A percentile compares a stretch with the other conserved stretches of the same genome.
Conservation (phyloP, 1,140 invertebrate genomes). For the Drosophila bipectinata region DNA sequence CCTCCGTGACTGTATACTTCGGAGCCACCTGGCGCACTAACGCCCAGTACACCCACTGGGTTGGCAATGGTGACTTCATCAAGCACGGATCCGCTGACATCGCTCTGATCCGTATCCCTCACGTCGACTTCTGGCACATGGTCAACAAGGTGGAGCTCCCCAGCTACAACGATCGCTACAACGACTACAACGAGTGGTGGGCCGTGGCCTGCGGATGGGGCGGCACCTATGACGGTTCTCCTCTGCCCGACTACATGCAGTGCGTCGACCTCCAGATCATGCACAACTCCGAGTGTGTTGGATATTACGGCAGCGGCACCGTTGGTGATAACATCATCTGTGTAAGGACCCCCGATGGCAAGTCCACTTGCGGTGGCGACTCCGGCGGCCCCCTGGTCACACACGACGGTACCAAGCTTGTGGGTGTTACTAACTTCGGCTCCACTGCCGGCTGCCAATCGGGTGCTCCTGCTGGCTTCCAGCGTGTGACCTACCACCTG, state of each 20-base stretch:
- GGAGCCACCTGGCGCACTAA: slow-evolving; percentile 24
- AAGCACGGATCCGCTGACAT: slow-evolving; percentile 18
- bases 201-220: slow-evolving; percentile 49
- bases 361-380: slow-evolving; percentile 83
- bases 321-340: slow-evolving; percentile 48
- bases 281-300: slow-evolving; percentile 29
- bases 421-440: slow-evolving; percentile 84
- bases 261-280: slow-evolving; percentile 46
- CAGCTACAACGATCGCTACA: slow-evolving; percentile 41
- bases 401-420: slow-evolving; percentile 71
- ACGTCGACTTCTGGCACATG: slow-evolving; percentile 44
- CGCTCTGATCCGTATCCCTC: slow-evolving; percentile 34
- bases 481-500: slow-evolving; percentile 35
- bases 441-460: slow-evolving; percentile 22
- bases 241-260: slow-evolving; percentile 36
- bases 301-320: slow-evolving; percentile 17
- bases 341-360: slow-evolving; percentile 27
- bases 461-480: slow-evolving; percentile 35
- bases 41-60: slow-evolving; percentile 29
- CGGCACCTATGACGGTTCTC: slow-evolving; percentile 46
- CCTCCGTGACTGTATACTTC: slow-evolving; percentile 11
- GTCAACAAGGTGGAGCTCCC: slow-evolving; percentile 42
- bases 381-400: slow-evolving; percentile 85
- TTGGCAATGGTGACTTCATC: slow-evolving; percentile 29
- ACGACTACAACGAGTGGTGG: slow-evolving; percentile 44